Evolutionary conservation across 2,888 invertebrate genomes (phyloP), one percentile per base, ranked within the genome.

Genomic region (Leptodirus hochenwartii): DNA sequence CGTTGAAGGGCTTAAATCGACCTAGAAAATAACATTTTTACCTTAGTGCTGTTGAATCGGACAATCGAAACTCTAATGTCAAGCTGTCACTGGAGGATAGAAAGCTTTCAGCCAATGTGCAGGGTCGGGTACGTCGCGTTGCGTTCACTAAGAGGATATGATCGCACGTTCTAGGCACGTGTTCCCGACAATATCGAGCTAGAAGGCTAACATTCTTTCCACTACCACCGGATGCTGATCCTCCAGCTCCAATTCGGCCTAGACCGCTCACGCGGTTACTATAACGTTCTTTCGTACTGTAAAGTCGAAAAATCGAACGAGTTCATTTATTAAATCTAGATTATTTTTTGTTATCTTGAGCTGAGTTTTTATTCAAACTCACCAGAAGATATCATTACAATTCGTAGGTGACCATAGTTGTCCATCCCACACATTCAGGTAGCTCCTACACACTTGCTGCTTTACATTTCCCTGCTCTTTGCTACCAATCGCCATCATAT

Each of bases 341-440:
- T n/a, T n/a, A n/a, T n/a, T n/a, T n/a, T n/a, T n/a, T n/a, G n/a
- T n/a, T n/a, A n/a, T n/a, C n/a, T n/a, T n/a, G n/a, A n/a, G n/a
- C n/a, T n/a, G n/a, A n/a, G n/a, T n/a, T n/a, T n/a, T 17, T 17
- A 17, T 23, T 13, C 3, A 25, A 5, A 11, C 20, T 20, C 15
- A 81, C 81, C 81, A 82, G 51, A 76, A 73, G 41, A 80, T 64
- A 57, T 81, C 81, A 47, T 78, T 79, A 56, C 81, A 81, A 17
- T 69, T 66, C 11, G 74, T 73, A 13, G 78, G 73, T 45, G 73
- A 69, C 44, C 77, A 66, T 45, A 80, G 61, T 27, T 79, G 77
- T 3, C 84, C 84, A 49, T 85, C 84, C 84, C 84, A 85, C 41
- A 85, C 72, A 57, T 81, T 77, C 43, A 85, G 59, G 58, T 80